Conservation (phyloP, 2,888 invertebrate genomes). For the Oligia latruncula region DNA sequence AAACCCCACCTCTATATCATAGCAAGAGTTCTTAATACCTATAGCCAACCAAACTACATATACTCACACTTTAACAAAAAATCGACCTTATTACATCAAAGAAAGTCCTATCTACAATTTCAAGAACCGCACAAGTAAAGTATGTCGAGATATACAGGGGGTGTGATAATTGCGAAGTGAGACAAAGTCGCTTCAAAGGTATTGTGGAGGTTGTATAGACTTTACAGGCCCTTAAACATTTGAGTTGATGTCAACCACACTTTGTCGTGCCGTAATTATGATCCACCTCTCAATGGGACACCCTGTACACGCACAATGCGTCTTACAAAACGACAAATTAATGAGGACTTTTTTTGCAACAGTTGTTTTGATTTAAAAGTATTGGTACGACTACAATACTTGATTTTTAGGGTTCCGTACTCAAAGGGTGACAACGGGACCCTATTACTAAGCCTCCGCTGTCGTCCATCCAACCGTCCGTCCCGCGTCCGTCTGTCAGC, state of each 20-base stretch:
- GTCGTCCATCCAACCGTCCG: neutral
- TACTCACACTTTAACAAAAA: constrained; percentile 12
- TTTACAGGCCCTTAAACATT: constrained; percentile 87
- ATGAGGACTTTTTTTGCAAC: constrained; percentile 69
- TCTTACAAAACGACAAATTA: constrained; percentile 81
- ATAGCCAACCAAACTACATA: constrained; percentile 52
- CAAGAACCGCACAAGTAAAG: constrained; percentile 63
- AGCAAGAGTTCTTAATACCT: constrained; percentile 75
- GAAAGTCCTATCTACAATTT: constrained; percentile 47
- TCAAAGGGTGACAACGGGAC: neutral
- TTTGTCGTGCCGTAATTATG: constrained; percentile 86
- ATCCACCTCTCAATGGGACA: constrained; percentile 82
- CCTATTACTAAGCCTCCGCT: neutral
- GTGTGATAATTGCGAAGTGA: constrained; percentile 88
- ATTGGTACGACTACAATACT: constrained; percentile 32
- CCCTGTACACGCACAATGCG: constrained; percentile 73
- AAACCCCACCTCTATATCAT: constrained; percentile 60
- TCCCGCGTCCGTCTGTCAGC: neutral
- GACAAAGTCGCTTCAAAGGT: constrained; percentile 88
- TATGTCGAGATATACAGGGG: constrained; percentile 81
- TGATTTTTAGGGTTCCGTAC: neutral
- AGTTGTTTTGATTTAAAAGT: constrained; percentile 60
- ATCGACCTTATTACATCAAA: constrained; percentile 50
- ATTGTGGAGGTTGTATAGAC: constrained; percentile 86
- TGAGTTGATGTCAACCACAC: constrained; percentile 84